Evolutionary conservation across 2,888 invertebrate genomes (phyloP).

Genomic region (Nemoura dubitans): DNA sequence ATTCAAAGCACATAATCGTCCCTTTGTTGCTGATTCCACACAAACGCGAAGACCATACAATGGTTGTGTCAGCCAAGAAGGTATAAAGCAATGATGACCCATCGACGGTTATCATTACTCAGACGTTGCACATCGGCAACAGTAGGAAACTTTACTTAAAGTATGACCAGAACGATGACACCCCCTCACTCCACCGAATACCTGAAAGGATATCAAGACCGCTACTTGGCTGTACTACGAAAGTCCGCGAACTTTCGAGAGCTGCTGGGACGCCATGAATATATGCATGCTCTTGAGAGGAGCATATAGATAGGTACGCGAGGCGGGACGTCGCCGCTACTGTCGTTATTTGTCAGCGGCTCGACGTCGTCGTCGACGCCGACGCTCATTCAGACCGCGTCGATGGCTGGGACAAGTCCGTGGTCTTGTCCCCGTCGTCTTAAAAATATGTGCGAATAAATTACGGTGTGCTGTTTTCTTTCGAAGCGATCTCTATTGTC

Average conservation of each 20-base stretch:
- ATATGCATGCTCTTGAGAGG: background rate
- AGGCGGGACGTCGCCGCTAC: background rate
- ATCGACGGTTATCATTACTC: too few species aligned
- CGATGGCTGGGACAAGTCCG: background rate
- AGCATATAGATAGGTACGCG: too few species aligned
- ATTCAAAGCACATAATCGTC: too few species aligned
- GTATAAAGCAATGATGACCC: too few species aligned
- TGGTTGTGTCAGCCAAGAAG: too few species aligned
- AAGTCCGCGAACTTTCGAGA: background rate
- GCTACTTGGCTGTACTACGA: background rate
- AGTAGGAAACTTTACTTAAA: too few species aligned
- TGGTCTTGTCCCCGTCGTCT: background rate
- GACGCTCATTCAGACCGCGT: background rate
- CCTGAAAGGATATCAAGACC: background rate
- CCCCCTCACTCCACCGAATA: background rate
- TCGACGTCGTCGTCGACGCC: background rate
- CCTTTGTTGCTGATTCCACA: too few species aligned
- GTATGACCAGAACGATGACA: too few species aligned
- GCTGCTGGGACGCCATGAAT: background rate
- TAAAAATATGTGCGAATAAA: background rate
- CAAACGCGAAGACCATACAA: too few species aligned
- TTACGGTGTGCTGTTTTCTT: background rate
- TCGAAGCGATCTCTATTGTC: background rate
- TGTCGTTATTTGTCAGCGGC: background rate
- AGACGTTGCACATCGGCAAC: too few species aligned